Evolutionary conservation across 2,113 vertebrate genomes (phyloP).

Genomic region (Formicarius rufipectus): DNA sequence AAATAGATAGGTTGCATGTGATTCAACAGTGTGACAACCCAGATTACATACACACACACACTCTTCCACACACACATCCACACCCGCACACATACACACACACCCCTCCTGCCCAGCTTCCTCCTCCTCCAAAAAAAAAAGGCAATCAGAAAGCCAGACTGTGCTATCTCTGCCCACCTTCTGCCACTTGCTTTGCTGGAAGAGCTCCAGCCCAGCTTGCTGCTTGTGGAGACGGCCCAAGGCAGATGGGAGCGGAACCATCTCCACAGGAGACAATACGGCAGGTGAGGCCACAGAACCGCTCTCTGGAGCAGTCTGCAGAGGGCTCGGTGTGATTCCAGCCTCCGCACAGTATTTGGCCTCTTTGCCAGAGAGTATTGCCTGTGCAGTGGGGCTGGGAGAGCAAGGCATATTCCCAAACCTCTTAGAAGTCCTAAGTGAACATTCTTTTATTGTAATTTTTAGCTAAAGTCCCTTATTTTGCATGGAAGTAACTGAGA

Average conservation of each 20-base stretch:
- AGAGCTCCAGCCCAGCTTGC: not conserved
- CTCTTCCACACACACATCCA: too few relatives aligned
- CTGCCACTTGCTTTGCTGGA: not conserved
- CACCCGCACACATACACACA: too few relatives aligned
- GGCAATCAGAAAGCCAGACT: not conserved
- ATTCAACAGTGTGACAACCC: not conserved
- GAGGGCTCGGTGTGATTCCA: not conserved
- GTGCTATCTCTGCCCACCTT: not conserved
- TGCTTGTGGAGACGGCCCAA: not conserved
- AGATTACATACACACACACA: not conserved
- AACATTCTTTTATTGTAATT: not conserved
- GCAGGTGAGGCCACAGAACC: not conserved
- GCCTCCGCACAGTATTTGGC: not conserved
- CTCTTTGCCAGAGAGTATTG: not conserved
- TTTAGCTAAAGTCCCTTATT: not conserved
- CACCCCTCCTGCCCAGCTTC: too few relatives aligned
- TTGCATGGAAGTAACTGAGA: not conserved
- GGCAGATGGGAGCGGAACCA: not conserved
- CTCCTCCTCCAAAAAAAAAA: rapidly evolving
- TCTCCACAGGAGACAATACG: not conserved
- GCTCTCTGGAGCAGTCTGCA: not conserved
- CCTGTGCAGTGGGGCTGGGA: rapidly evolving
- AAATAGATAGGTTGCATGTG: not conserved
- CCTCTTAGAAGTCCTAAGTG: not conserved
- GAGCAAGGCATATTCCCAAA: not conserved